Base-by-base conservation (phyloP, 2,888 invertebrate genomes). In the Sycophila texana region DNA sequence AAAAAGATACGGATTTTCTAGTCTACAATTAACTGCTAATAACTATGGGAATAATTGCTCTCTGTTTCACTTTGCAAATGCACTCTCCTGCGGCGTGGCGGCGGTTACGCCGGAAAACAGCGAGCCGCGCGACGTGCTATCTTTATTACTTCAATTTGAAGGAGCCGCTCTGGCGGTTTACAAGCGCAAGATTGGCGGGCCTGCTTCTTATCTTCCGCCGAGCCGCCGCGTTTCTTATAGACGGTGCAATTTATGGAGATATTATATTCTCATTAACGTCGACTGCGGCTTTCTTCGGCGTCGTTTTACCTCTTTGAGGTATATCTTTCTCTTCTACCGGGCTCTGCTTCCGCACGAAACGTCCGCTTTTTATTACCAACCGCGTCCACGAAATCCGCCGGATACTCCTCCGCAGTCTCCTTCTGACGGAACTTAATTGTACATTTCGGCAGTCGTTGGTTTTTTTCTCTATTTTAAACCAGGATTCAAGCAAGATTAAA, bases 191-290 rank as follows among this genome's bases (percentile, higher is more conserved):
- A 16, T 7, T n/a, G 13, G 10, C n/a, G 30, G 61, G 18, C 53
- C 55, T 68, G 39, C 51, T 57, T 66, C 55, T 70, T 77, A 80
- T 77, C 80, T 80, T 61, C 16, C 30, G 51, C 22, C n/a, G 53
- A 39, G 26, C 60, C 57, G 22, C 70, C 13, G 58, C 18, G 22
- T 26, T 67, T 70, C 77, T 74, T 72, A 74, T 70, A 61, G 71
- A 30, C 71, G 39, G 58, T n/a, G 67, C 74, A 79, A 81, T 79
- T 81, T 77, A 79, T 74, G 74, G 55, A 74, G 81, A 79, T 79
- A 81, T 81, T 79, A 81, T 81, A 81, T 79, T 74, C 79, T 79
- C 79, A 77, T 81, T 81, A 81, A 77, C 79, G 76, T 78, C 65
- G 39, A 18, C 57, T 18, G 20, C 68, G 47, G 20, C 20, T 71